Evolutionary conservation across 2,888 invertebrate species (phyloP).

Genomic region (Drosophila paramelanica): DNA sequence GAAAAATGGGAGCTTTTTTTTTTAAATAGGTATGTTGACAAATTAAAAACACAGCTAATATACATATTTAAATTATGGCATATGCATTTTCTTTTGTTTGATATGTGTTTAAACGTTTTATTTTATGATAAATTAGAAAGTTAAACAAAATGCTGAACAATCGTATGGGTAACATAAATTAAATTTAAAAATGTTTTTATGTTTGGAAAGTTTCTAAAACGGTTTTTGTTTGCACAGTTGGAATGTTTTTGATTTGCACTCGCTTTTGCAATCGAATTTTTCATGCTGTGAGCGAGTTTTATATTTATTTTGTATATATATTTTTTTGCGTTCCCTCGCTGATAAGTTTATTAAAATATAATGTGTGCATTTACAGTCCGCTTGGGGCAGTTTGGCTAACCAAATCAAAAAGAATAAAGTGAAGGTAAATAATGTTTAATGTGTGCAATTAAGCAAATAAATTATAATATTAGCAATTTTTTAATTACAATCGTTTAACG

Average conservation of each 20-base stretch:
- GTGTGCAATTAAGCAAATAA: slow-evolving; percentile 26
- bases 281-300: slow-evolving; percentile 15
- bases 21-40: background rate
- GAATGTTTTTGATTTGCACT: background rate
- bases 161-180: no score
- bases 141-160: background rate
- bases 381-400: slow-evolving; percentile 27
- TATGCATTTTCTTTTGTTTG: background rate
- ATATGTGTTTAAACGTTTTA: background rate
- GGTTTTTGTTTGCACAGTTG: no score
- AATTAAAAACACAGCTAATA: no score
- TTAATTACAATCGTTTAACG: slow-evolving; percentile 38
- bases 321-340: slow-evolving; percentile 3
- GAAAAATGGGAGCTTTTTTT: background rate
- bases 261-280: slow-evolving; percentile 7
- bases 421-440: slow-evolving; percentile 34
- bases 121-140: background rate
- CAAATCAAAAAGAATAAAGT: slow-evolving; percentile 46
- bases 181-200: no score
- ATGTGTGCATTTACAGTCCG: slow-evolving; percentile 43
- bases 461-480: slow-evolving; percentile 22
- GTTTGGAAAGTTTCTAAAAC: no score
- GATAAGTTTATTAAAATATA: slow-evolving; percentile 48
- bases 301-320: slow-evolving; percentile 10
- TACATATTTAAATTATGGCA: no score